Conservation (phyloP, 2,113 vertebrate species). For the Cyanoderma ruficeps region DNA sequence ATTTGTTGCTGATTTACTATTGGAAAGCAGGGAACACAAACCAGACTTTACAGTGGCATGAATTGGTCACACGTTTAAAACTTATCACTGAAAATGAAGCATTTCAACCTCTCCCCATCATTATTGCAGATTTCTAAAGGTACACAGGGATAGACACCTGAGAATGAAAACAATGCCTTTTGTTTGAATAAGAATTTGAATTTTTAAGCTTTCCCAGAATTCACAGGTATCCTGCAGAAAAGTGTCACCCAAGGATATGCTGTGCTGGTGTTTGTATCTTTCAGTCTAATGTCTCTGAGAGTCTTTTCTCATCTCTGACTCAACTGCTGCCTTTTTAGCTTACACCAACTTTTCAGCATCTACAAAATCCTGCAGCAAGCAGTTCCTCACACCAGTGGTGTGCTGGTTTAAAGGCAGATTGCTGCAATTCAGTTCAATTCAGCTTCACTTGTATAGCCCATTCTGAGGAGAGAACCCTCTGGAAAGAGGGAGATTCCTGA, state of each 20-base stretch:
- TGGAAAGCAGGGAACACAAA: not conserved
- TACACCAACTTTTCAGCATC: rapidly evolving
- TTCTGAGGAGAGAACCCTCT: rapidly evolving
- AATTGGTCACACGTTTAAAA: not conserved
- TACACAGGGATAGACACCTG: not conserved
- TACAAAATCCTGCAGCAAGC: not conserved
- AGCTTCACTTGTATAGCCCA: not conserved
- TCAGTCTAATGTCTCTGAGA: not conserved
- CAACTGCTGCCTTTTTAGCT: not conserved
- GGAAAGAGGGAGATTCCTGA: not conserved
- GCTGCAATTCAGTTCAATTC: not conserved
- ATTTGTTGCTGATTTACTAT: not conserved
- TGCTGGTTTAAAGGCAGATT: not conserved
- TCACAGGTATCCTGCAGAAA: not conserved
- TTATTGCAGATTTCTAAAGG: not conserved
- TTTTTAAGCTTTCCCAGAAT: not conserved
- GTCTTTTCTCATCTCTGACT: not conserved
- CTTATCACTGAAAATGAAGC: not conserved
- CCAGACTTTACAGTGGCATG: not conserved
- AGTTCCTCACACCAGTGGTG: not conserved
- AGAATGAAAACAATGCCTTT: not conserved
- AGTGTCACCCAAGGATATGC: not conserved
- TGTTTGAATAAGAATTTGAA: not conserved
- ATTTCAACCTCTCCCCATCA: not conserved
- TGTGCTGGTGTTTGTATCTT: not conserved